Percentiles rank a stretch among this genome's conserved stretches.
Evolutionary conservation across 2,888 invertebrate genomes (phyloP).

Genomic region (Labia minor): DNA sequence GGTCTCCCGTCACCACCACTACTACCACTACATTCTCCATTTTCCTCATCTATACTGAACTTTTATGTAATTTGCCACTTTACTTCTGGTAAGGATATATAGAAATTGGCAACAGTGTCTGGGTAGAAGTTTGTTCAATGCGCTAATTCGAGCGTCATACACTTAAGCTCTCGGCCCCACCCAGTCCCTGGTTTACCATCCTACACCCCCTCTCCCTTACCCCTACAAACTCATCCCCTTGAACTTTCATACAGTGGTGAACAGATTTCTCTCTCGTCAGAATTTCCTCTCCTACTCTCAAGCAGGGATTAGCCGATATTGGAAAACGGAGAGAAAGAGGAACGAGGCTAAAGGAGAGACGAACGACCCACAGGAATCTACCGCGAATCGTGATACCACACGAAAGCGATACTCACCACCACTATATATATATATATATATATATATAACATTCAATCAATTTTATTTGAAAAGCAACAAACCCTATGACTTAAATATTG

Average conservation of each 20-base stretch:
- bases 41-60: no score
- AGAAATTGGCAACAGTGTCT: not conserved
- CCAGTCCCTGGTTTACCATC: conserved; percentile 30
- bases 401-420: not conserved
- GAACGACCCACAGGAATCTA: not conserved
- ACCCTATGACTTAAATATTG: not conserved
- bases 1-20: no score
- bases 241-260: conserved; percentile 15
- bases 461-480: conserved; percentile 2
- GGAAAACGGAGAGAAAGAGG: conserved; percentile 5
- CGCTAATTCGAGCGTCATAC: not conserved
- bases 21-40: no score
- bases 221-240: no score
- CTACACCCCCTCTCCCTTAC: conserved; percentile 31
- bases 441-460: conserved; percentile 13
- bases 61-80: conserved; percentile 8
- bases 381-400: conserved; percentile 3
- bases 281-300: conserved; percentile 8
- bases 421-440: not conserved
- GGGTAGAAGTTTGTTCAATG: conserved; percentile 16
- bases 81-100: not conserved
- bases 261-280: conserved; percentile 9
- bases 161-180: conserved; percentile 20
- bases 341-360: not conserved
- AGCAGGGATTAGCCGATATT: conserved; percentile 7